A percentile compares a stretch with the other conserved stretches of the same genome.
These are phyloP conservation scores for Margarornis squamiger DNA, from an alignment of 2,797 vertebrate species.

Conservation along the genomic window DNA sequence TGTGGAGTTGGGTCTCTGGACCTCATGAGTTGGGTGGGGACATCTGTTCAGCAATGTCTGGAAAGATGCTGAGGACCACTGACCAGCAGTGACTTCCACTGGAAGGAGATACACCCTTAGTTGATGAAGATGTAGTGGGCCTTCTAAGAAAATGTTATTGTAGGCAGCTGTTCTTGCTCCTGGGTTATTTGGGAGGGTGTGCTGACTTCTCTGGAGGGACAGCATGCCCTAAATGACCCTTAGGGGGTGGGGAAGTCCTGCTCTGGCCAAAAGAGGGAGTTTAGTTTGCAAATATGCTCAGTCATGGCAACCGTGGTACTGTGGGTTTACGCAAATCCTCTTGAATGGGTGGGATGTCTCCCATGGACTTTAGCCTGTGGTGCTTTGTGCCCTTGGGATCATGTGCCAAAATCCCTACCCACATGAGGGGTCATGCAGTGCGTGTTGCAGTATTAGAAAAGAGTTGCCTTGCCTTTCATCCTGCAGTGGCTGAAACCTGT, in stretches of 20 bases:
- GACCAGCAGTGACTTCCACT: background rate
- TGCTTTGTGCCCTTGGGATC: background rate
- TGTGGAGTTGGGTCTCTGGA: background rate
- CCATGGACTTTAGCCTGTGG: accelerated
- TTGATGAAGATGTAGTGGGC: background rate
- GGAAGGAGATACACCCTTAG: background rate
- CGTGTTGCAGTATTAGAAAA: accelerated
- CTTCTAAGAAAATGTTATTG: background rate
- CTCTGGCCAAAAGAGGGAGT: background rate
- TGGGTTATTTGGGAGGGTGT: background rate
- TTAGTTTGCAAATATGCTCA: background rate
- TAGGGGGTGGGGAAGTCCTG: background rate
- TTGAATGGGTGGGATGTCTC: background rate
- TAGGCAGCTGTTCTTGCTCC: background rate
- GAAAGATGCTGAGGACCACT: background rate
- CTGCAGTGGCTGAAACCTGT: background rate
- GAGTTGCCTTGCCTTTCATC: too few species aligned
- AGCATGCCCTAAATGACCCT: background rate
- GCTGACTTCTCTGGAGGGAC: background rate
- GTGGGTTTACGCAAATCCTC: background rate
- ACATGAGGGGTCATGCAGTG: accelerated
- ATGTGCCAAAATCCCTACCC: background rate
- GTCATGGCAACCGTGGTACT: accelerated
- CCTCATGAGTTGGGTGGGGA: accelerated
- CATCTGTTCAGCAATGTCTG: accelerated